Evolutionary conservation across 1,140 invertebrate genomes (phyloP), one percentile per base, ranked within the genome.

Genomic region (Gryllus bimaculatus): DNA sequence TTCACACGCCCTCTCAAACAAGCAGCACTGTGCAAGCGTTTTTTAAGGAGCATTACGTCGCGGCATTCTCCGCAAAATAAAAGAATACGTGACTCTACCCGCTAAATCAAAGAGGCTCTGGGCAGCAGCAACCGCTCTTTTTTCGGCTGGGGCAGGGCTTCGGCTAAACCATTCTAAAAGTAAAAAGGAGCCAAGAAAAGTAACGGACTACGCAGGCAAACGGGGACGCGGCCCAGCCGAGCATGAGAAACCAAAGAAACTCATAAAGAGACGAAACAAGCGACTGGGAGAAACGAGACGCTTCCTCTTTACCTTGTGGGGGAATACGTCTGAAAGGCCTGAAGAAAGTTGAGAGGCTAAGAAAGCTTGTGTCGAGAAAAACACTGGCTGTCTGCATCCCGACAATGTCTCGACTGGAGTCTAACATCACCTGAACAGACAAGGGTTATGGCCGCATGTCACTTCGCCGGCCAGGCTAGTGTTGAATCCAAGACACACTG

Each of bases 351-450:
- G 10, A 66, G 54, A 18, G 54, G 54, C 18, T 66, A 66, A 66
- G 10, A 66, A 66, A 66, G 54, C 54, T 66, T 66, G 54, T 66
- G 10, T 66, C 54, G 54, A 66, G 54, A 13, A 66, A 18, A 66
- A 66, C 10, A 10, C 54, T 66, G 54, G 54, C 54, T 13, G 54
- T 18, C 54, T 66, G 54, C 18, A 10, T 66, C 10, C 54, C 18
- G 54, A 18, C 54, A 66, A 13, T 66, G 54, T 66, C 54, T 18
- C 54, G 18, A 66, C 54, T 66, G 54, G 54, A 66, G 54, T 39
- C 76, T 47, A 39, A 47, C 76, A 77, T 77, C 76, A 77, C 76
- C 76, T 77, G 76, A 77, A 77, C 76, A 77, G 47, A 77, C 76
- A 77, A 26, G 47, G 47, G 26, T 39, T 18, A 77, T 66, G 10